Percentiles rank a stretch among this genome's conserved stretches.
Conservation (phyloP, 2,797 vertebrate species). For the Phylloscopus collybita region DNA sequence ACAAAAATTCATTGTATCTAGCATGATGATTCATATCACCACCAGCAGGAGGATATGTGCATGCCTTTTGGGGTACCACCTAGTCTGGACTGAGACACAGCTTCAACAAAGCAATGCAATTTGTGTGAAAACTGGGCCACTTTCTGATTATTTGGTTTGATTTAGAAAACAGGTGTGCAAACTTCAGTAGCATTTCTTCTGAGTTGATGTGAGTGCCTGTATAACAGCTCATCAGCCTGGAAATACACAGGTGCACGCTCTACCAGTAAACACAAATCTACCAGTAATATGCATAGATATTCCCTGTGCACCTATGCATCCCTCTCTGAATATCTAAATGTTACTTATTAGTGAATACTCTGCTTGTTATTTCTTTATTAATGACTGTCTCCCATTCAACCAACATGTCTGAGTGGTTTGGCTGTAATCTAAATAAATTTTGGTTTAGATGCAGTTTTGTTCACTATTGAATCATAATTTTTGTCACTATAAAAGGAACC, state of each 20-base stretch:
- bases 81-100: background rate
- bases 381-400: background rate
- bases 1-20: background rate
- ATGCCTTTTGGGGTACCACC: background rate
- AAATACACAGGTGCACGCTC: conserved; percentile 21
- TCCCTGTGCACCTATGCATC: background rate
- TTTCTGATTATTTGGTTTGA: background rate
- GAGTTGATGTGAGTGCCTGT: background rate
- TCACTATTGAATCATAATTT: conserved; percentile 21
- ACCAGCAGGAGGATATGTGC: background rate
- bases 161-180: conserved; percentile 8
- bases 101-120: background rate
- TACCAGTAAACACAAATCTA: background rate
- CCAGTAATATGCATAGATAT: background rate
- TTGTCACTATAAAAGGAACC: background rate
- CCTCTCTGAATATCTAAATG: background rate
- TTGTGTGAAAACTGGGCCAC: background rate
- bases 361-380: conserved; percentile 51
- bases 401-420: background rate
- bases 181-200: background rate
- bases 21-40: background rate
- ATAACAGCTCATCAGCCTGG: background rate
- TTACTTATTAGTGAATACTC: background rate
- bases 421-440: conserved; percentile 44
- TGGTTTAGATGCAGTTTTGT: background rate